These are phyloP conservation scores for Rhodinocichla rosea DNA, from an alignment of 2,113 vertebrate species.

Conservation along the genomic window DNA sequence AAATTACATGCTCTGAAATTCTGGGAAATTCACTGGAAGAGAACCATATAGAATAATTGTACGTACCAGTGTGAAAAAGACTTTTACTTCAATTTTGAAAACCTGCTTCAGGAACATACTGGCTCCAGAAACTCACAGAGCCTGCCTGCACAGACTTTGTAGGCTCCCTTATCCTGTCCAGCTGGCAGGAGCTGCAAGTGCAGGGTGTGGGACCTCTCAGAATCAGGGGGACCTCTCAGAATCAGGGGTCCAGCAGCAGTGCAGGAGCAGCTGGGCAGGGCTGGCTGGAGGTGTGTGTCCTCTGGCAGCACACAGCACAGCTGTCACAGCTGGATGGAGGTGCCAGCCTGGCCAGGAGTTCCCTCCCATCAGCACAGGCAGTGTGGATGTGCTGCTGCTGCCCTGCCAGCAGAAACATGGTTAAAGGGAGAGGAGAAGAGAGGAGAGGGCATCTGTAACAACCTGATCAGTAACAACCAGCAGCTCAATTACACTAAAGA, in stretches of 20 bases:
- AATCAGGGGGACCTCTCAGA: no score
- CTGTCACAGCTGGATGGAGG: neutral
- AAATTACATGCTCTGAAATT: neutral
- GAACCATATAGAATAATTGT: neutral
- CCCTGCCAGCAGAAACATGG: neutral
- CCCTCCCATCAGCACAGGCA: neutral
- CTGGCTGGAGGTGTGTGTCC: accelerated
- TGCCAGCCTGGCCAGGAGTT: neutral
- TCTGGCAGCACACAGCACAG: neutral
- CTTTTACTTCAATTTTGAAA: neutral
- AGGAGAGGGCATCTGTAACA: neutral
- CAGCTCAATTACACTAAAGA: neutral
- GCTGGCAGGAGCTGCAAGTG: neutral
- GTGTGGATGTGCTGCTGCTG: neutral
- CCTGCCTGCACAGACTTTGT: neutral
- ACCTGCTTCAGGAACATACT: neutral
- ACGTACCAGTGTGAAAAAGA: neutral
- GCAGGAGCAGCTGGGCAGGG: neutral
- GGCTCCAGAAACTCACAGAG: neutral
- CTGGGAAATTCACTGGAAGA: neutral
- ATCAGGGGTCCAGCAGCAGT: neutral
- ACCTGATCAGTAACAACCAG: neutral
- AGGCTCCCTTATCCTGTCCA: neutral
- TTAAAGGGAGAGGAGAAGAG: neutral
- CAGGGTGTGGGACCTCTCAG: neutral